Percentiles rank a stretch among this genome's conserved stretches.
phyloP scores from a whole-genome alignment of 2,797 vertebrate genomes.

The Paguma larvata region DNA sequence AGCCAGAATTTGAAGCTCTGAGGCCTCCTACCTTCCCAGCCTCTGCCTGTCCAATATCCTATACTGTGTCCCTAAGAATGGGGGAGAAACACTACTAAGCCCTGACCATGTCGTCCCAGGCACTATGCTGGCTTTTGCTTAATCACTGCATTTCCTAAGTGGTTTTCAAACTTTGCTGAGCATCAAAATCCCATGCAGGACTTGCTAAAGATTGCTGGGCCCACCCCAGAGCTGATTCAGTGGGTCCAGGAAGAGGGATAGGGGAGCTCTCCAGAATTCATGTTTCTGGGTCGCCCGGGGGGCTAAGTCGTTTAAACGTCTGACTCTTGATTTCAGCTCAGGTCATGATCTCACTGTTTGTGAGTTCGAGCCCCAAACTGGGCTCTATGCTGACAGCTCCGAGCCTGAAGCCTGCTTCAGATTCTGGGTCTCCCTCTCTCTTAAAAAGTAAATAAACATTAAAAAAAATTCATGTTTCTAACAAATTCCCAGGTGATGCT shows the following conservation, averaged over 20 bases:
- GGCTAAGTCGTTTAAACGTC: no score
- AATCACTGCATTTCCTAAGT: neutral
- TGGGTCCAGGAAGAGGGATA: neutral
- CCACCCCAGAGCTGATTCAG: neutral
- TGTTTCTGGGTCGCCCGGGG: neutral
- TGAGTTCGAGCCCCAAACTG: no score
- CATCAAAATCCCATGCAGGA: neutral
- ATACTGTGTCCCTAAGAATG: neutral
- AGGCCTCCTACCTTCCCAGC: neutral
- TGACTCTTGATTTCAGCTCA: no score
- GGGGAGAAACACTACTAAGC: neutral
- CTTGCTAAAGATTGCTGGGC: neutral
- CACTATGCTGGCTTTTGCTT: neutral
- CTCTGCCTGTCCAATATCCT: neutral
- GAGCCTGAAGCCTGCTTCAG: no score
- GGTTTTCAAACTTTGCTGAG: neutral
- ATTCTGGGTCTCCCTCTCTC: no score
- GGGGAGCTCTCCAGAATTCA: neutral
- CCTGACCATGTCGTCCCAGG: neutral
- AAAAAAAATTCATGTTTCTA: slow-evolving; percentile 1
- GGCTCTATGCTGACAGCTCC: no score
- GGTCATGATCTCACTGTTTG: no score
- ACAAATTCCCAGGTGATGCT: neutral
- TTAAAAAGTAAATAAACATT: no score
- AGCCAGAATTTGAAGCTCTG: neutral